phyloP scores from a whole-genome alignment of 2,888 invertebrate species.

The Antitype chi region DNA sequence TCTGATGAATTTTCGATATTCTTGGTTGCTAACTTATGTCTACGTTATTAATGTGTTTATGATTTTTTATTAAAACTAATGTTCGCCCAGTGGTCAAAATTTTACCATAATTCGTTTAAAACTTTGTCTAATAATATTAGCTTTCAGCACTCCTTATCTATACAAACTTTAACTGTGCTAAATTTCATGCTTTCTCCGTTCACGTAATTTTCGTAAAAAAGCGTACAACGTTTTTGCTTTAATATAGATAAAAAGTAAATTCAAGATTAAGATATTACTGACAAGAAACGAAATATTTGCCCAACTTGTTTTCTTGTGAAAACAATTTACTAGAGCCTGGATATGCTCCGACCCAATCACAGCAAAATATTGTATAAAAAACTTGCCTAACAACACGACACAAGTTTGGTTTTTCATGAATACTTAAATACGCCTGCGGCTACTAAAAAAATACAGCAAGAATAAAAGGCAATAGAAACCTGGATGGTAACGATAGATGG shows the following conservation, averaged over 20 bases:
- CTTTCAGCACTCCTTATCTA: too few relatives aligned
- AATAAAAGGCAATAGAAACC: conserved; percentile 21
- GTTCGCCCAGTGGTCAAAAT: too few relatives aligned
- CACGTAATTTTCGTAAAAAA: too few relatives aligned
- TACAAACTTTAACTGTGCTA: too few relatives aligned
- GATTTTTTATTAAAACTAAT: not conserved
- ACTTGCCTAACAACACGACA: conserved; percentile 29
- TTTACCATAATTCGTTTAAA: too few relatives aligned
- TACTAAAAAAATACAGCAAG: conserved; percentile 10
- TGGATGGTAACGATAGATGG: conserved; percentile 23
- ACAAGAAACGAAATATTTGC: not conserved
- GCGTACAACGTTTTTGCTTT: too few relatives aligned
- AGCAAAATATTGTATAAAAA: conserved; percentile 27
- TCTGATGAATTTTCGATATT: not conserved
- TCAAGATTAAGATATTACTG: not conserved
- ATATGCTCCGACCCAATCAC: conserved; percentile 24
- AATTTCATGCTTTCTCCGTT: too few relatives aligned
- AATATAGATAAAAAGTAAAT: not conserved
- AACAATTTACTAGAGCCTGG: conserved; percentile 2
- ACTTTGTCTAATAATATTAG: too few relatives aligned
- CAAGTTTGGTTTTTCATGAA: conserved; percentile 37
- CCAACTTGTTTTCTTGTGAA: not conserved
- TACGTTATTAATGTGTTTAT: not conserved
- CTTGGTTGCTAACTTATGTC: not conserved
- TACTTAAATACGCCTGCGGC: conserved; percentile 33